Conservation (phyloP, 1,140 invertebrate species). For the Drosophila triauraria region DNA sequence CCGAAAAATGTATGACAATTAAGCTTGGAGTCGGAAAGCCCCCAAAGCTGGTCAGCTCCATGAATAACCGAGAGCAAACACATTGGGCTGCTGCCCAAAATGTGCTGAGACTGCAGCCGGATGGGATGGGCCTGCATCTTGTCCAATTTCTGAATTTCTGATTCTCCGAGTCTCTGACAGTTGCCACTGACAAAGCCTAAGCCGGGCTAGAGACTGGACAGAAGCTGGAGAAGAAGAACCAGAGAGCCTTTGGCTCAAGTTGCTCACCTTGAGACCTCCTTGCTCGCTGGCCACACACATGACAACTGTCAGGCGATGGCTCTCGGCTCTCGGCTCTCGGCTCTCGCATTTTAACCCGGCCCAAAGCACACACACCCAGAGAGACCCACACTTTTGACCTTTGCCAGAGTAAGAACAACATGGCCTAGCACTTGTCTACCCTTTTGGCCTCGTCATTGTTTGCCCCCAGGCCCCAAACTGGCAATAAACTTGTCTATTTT, state of each 20-base stretch:
- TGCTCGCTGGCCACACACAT: constrained; percentile 21
- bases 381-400: constrained; percentile 68
- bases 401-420: constrained; percentile 55
- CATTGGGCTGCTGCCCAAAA: constrained; percentile 4
- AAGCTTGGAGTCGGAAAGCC: constrained; percentile 19
- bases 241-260: constrained; percentile 51
- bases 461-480: constrained; percentile 76
- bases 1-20: constrained; percentile 40
- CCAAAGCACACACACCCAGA: constrained; percentile 26
- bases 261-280: constrained; percentile 67
- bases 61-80: constrained; percentile 41
- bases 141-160: constrained; percentile 29
- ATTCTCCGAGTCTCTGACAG: constrained; percentile 14
- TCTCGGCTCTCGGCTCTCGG: not conserved
- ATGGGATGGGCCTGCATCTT: constrained; percentile 24
- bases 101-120: constrained; percentile 40
- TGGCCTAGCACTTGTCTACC: constrained; percentile 70
- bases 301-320: constrained; percentile 72
- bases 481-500: constrained; percentile 83
- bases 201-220: constrained; percentile 6
- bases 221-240: constrained; percentile 3
- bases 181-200: constrained; percentile 22
- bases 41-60: constrained; percentile 2
- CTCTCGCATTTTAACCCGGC: constrained; percentile 49
- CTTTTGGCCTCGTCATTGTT: constrained; percentile 81